Percentiles rank a stretch among this genome's conserved stretches.
phyloP scores from a whole-genome alignment of 2,113 vertebrate species.

The Eolophus roseicapilla region DNA sequence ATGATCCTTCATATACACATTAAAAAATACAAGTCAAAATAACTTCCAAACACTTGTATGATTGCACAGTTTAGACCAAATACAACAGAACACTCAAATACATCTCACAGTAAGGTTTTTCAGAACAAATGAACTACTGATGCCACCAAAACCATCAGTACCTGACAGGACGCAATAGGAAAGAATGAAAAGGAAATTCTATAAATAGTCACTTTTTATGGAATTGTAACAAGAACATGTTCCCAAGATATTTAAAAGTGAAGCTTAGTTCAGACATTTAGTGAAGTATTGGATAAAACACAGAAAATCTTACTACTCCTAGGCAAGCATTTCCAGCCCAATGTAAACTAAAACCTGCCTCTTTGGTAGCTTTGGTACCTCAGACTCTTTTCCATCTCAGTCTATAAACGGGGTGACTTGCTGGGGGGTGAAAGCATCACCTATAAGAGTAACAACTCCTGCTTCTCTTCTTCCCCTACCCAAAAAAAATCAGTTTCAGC shows the following conservation, averaged over 20 bases:
- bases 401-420: fast-evolving
- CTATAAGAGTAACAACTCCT: background rate
- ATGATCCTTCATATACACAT: background rate
- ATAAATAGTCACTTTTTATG: background rate
- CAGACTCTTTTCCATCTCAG: background rate
- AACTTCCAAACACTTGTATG: background rate
- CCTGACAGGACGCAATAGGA: fast-evolving
- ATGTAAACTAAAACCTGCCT: background rate
- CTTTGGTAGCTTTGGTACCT: background rate
- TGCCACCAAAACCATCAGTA: background rate
- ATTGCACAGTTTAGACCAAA: background rate
- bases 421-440: background rate
- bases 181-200: background rate
- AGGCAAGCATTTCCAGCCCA: background rate
- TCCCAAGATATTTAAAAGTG: background rate
- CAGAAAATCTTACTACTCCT: background rate
- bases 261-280: background rate
- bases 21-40: background rate
- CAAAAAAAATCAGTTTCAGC: background rate
- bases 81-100: background rate
- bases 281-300: background rate
- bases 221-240: background rate
- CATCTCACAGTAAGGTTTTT: background rate
- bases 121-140: background rate
- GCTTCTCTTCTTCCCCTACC: background rate